Conservation (phyloP, 2,113 vertebrate genomes). For the Sphyrna mokarran region DNA sequence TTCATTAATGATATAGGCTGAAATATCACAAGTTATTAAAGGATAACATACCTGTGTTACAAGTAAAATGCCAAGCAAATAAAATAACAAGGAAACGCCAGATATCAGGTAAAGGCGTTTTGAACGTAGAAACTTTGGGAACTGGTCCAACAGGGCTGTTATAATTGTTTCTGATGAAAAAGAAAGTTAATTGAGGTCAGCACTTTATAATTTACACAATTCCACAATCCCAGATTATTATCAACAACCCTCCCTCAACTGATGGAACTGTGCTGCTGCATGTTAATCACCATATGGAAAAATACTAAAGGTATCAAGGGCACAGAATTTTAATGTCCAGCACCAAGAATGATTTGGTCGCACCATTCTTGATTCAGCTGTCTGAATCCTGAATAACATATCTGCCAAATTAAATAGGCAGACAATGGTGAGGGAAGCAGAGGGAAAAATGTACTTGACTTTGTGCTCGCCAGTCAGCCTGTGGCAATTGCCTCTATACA, state of each 20-base stretch:
- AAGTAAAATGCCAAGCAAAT: constrained; percentile 75
- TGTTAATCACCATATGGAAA: neutral
- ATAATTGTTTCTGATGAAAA: constrained; percentile 72
- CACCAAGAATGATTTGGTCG: neutral
- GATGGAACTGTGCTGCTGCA: neutral
- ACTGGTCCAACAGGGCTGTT: constrained; percentile 76
- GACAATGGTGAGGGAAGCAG: neutral
- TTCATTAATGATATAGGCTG: neutral
- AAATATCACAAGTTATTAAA: neutral
- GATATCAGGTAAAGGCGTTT: constrained; percentile 63
- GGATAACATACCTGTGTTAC: constrained; percentile 69
- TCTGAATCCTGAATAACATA: neutral
- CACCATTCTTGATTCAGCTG: neutral
- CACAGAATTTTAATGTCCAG: neutral
- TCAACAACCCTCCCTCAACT: neutral
- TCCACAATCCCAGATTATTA: neutral
- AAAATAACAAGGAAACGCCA: constrained; percentile 59
- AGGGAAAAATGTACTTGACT: neutral
- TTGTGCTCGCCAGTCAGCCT: neutral
- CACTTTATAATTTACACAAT: neutral
- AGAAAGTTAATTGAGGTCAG: neutral
- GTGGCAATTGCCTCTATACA: neutral
- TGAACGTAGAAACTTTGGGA: constrained; percentile 65
- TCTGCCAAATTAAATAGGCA: neutral
- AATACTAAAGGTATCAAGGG: neutral